Conservation (phyloP, 2,113 vertebrate species). For the Anolis carolinensis region DNA sequence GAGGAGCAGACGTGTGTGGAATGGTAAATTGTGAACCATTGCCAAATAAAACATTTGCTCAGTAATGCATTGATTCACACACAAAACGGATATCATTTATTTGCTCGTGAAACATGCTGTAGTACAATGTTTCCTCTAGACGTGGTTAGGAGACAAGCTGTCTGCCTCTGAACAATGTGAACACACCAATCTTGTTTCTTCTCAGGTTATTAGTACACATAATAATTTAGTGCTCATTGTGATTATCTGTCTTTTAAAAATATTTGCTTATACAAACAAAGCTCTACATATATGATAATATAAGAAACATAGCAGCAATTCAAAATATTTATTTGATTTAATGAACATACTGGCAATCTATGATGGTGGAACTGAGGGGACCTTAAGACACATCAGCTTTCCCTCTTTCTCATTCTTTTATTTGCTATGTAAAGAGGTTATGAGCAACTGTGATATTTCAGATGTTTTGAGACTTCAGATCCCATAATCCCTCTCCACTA, state of each 20-base stretch:
- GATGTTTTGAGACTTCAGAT: too few species aligned
- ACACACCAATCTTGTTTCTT: neutral
- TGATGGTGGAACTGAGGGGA: neutral
- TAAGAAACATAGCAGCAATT: neutral
- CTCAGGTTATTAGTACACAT: neutral
- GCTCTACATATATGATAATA: neutral
- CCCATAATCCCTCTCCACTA: too few species aligned
- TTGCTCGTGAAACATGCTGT: slow-evolving; percentile 2
- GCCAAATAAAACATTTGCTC: slow-evolving; percentile 30
- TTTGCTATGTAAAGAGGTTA: neutral
- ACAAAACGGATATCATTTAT: neutral
- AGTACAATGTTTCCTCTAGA: neutral
- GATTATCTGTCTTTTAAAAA: neutral
- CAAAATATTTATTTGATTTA: neutral
- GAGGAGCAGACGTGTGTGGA: neutral
- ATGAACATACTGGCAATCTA: neutral
- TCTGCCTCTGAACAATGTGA: neutral
- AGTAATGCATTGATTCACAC: slow-evolving; percentile 2
- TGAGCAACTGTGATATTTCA: too few species aligned
- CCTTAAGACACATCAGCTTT: neutral
- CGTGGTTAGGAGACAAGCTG: neutral
- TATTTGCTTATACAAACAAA: neutral
- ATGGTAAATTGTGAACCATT: slow-evolving; percentile 11
- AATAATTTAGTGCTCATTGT: neutral
- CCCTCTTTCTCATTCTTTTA: neutral